phyloP scores from a whole-genome alignment of 2,797 vertebrate species.

The Muscicapa comitata region DNA sequence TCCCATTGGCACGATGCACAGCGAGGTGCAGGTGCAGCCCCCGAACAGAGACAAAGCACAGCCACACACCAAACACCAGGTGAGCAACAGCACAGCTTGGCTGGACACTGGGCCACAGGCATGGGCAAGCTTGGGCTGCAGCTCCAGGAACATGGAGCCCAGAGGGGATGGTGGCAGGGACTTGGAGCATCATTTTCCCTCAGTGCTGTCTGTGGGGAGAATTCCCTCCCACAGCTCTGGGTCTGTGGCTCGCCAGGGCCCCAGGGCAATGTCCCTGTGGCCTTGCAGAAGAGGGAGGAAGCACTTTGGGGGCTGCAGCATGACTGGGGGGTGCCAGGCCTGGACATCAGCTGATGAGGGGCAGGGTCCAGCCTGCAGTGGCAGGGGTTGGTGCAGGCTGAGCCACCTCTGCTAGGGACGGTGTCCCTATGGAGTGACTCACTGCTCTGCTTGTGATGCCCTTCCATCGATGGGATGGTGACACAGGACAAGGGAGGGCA shows the following conservation, averaged over 20 bases:
- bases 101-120: rapidly evolving
- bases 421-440: rapidly evolving
- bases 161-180: rapidly evolving
- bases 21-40: constrained; percentile 86
- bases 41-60: constrained; percentile 91
- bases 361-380: background rate
- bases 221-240: background rate
- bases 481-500: rapidly evolving
- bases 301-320: background rate
- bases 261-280: background rate
- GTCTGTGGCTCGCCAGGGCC: rapidly evolving
- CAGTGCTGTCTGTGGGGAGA: background rate
- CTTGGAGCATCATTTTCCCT: background rate
- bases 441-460: background rate
- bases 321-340: background rate
- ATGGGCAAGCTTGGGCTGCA: rapidly evolving
- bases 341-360: background rate
- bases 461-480: rapidly evolving
- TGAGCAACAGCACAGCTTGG: constrained; percentile 40
- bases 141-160: background rate
- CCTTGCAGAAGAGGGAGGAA: background rate
- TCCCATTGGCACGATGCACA: constrained; percentile 92
- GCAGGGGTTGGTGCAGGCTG: background rate
- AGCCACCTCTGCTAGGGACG: background rate
- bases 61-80: constrained; percentile 94